Evolutionary conservation across 2,888 invertebrate genomes (phyloP).

Genomic region (Apamea monoglypha): DNA sequence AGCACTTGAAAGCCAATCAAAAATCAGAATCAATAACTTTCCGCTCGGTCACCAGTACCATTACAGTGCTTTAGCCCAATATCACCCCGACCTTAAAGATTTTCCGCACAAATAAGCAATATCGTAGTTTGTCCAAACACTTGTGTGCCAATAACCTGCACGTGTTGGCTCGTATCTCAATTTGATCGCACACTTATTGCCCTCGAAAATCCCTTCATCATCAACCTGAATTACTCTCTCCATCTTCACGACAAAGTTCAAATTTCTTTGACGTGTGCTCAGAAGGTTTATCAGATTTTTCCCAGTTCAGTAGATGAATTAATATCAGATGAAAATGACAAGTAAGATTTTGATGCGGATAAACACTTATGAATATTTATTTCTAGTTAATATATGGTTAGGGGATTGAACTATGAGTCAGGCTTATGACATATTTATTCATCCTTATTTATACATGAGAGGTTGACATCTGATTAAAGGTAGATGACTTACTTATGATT

Average conservation of each 20-base stretch:
- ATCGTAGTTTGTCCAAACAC: conserved; percentile 88
- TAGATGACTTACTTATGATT: not conserved
- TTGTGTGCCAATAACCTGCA: conserved; percentile 88
- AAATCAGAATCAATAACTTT: conserved; percentile 54
- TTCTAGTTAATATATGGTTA: conserved; percentile 52
- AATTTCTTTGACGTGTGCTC: conserved; percentile 20
- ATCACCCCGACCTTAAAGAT: conserved; percentile 73
- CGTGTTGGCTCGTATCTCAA: conserved; percentile 88
- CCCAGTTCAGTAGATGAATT: conserved; percentile 78
- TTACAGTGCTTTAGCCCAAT: conserved; percentile 58
- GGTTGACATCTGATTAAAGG: not conserved
- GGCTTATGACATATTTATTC: conserved; percentile 24
- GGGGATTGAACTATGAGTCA: conserved; percentile 30
- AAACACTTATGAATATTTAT: conserved; percentile 73
- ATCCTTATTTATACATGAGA: conserved; percentile 2
- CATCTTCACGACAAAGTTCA: conserved; percentile 41
- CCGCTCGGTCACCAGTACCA: conserved; percentile 53
- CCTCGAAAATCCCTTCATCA: conserved; percentile 67
- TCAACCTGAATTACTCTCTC: conserved; percentile 53
- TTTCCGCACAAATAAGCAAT: conserved; percentile 87
- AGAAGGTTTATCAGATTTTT: conserved; percentile 73
- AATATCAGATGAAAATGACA: conserved; percentile 82
- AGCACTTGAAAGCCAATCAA: conserved; percentile 42
- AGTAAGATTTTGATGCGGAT: conserved; percentile 72
- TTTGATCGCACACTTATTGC: conserved; percentile 83